Percentiles rank a stretch among this genome's conserved stretches.
phyloP scores from a whole-genome alignment of 2,888 invertebrate species.

The Halictus quadricinctus region DNA sequence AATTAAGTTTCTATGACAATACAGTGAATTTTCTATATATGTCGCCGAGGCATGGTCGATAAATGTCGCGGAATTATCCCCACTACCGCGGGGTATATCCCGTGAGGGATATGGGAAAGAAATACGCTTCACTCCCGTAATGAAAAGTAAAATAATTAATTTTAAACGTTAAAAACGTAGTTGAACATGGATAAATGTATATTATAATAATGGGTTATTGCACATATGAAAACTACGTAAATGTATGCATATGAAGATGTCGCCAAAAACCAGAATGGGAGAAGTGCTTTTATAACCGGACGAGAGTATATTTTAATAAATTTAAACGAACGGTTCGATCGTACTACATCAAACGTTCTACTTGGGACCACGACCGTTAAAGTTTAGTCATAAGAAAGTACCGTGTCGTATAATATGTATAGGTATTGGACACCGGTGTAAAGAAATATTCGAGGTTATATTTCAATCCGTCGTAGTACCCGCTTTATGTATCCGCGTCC shows the following conservation, averaged over 20 bases:
- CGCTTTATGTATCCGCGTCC: conserved; percentile 64
- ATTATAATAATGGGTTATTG: not conserved
- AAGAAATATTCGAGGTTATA: conserved; percentile 69
- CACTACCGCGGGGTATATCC: too few species aligned
- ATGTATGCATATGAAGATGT: too few species aligned
- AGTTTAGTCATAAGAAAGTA: conserved; percentile 65
- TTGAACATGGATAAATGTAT: not conserved
- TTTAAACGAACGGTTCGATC: conserved; percentile 13
- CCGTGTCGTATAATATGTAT: conserved; percentile 41
- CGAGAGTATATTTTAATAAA: conserved; percentile 48
- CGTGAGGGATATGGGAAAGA: too few species aligned
- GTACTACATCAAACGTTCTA: conserved; percentile 38
- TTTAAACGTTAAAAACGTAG: too few species aligned
- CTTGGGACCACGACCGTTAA: conserved; percentile 39
- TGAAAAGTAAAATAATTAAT: too few species aligned
- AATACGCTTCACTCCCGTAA: too few species aligned
- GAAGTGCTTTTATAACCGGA: not conserved
- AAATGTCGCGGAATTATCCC: too few species aligned
- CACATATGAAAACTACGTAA: not conserved
- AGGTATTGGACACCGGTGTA: conserved; percentile 55
- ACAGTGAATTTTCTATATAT: too few species aligned
- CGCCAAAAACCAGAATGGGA: not conserved
- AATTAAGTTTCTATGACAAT: too few species aligned
- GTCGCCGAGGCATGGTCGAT: too few species aligned
- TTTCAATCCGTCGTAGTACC: conserved; percentile 68